Evolutionary conservation across 2,113 vertebrate species (phyloP), one percentile per base, ranked within the genome.

Genomic region (Gambusia holbrooki): DNA sequence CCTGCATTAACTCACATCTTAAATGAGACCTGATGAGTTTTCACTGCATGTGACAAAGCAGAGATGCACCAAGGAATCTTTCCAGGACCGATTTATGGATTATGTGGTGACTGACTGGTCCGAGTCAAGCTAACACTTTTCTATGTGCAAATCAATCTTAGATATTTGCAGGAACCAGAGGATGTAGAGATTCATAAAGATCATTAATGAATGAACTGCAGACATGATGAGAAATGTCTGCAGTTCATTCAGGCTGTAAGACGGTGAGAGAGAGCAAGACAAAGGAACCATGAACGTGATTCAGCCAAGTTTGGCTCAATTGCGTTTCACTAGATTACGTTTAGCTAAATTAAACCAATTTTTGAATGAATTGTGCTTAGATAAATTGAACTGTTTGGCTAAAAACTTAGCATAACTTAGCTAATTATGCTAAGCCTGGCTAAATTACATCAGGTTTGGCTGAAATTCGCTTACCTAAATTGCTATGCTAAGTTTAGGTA

Each of bases 1-100:
- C 40, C 28, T 58, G 30, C 76, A 62, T 66, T 80, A 74, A 27
- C 45, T 75, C 54, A 54, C 32, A 42, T n/a, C 40, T 62, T 8
- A 75, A 71, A 75, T 35, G 15, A 48, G 17, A 17, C 29, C 62
- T 4, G 14, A 62, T n/a, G 30, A 33, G 62, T 30, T 25, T 64
- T 64, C 5, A 33, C 3, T 58, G 22, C 9, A 58, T 58, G 9
- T 58, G 51, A 35, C 15, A 33, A 64, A 64, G 62, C 30, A 71
- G 71, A 67, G 62, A 84, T 77, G 70, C 37, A 51, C 22, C 7
- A 1, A 54, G 51, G 25, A 25, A 54, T 54, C 5, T 54, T 54
- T 19, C 25, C 6, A 17, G 6, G 51, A 25, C 51, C n/a, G 51
- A 25, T 8, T 25, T 54, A 3, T 10, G 3, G 51, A 54, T 54